Evolutionary conservation across 1,140 invertebrate genomes (phyloP), one percentile per base, ranked within the genome.

Genomic region (Ceratitis capitata): DNA sequence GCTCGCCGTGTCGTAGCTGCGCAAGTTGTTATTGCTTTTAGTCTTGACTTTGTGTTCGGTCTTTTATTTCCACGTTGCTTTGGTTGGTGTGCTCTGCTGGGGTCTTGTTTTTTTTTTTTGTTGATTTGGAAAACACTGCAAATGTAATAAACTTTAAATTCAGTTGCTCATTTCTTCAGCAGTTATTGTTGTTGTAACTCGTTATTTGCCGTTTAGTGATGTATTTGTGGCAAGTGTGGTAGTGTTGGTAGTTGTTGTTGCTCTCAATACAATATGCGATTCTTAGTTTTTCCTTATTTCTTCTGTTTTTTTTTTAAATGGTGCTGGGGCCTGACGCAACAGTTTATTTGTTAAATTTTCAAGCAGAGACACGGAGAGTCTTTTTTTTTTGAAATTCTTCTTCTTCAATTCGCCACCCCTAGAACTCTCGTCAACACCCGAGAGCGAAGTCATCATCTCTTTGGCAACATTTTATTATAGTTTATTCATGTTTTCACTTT

Each of bases 111-210:
- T n/a, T n/a, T n/a, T n/a, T n/a, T n/a, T n/a, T n/a, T n/a, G n/a
- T n/a, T n/a, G n/a, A n/a, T n/a, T 26, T 78, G 32, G 14, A 4
- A 42, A 10, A 9, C 82, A 32, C 42, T 35, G 82, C 19, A 53
- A 49, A 49, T 83, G 51, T 84, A 84, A 64, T 84, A 84, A 84
- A 84, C 56, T 58, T 84, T 61, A 84, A 84, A 61, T 61, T 84
- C 51, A 29, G 35, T 42, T 84, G 56, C 83, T 84, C 69, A 78
- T 84, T 84, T 61, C 83, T n/a, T 85, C 23, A 74, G 32, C 42
- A 14, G 42, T 19, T 32, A 1, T n/a, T 45, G 83, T 64, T 47
- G 58, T 42, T 85, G 32, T 23, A 35, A 16, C 19, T 78, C 69
- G 45, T 78, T 78, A 39, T 47, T 42, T 26, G 39, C 3, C 42